Evolutionary conservation across 2,888 invertebrate species (phyloP).

Genomic region (Drosophila multiciliata): DNA sequence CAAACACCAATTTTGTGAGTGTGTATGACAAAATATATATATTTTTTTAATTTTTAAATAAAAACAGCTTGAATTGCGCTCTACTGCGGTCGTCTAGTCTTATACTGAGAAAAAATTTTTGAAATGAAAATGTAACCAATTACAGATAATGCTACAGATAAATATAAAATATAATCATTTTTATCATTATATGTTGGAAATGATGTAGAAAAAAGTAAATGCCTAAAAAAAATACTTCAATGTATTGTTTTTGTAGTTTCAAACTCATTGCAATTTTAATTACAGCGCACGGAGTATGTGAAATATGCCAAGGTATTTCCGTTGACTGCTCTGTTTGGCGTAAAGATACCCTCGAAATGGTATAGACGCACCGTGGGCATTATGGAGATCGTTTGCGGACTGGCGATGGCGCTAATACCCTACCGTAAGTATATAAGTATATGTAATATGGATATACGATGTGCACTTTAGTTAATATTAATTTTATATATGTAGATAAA

Average conservation of each 20-base stretch:
- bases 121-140: no score
- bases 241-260: background rate
- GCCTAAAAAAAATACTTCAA: background rate
- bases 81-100: conserved; percentile 22
- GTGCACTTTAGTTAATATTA: background rate
- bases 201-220: background rate
- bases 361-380: conserved; percentile 93
- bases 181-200: background rate
- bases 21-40: conserved; percentile 32
- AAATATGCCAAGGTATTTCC: conserved; percentile 98
- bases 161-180: no score
- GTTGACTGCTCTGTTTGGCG: conserved; percentile 90
- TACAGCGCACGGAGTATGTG: conserved; percentile 96
- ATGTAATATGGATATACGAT: no score
- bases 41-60: conserved; percentile 60
- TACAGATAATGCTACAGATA: no score
- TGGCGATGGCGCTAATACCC: conserved; percentile 92
- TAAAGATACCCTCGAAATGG: conserved; percentile 97
- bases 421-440: conserved; percentile 88
- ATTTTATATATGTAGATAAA: conserved; percentile 87
- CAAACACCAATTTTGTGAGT: conserved; percentile 47
- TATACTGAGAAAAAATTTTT: background rate
- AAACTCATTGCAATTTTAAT: conserved; percentile 16
- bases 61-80: conserved; percentile 58
- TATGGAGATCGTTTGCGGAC: conserved; percentile 93